Evolutionary conservation across 2,888 invertebrate species (phyloP), one percentile per base, ranked within the genome.

Genomic region (Trileptium ribeirensis): DNA sequence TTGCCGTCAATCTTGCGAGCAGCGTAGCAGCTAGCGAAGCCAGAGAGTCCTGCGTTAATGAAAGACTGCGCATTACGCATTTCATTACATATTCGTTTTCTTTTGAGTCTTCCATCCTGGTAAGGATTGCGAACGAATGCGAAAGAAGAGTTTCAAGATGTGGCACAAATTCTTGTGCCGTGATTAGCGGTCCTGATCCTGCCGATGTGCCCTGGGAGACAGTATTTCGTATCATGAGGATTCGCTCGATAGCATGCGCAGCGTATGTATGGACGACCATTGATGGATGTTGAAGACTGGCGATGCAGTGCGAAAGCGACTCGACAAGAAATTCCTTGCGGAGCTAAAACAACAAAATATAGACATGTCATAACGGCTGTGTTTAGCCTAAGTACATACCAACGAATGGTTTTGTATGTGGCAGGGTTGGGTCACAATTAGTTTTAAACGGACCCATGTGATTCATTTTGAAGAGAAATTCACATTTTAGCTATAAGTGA

Each of bases 51-150:
- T 78, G 79, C 29, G 39, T 24, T 24, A 67, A 15, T 3, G 24
- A 31, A 38, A 88, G 83, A 33, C 83, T 82, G 34, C 88, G 82
- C 83, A 88, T 85, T 39, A 86, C 87, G 92, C 94, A 93, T 91
- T 96, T 97, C 96, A 99, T 99, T 3, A 95, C 92, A 88, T 99
- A 98, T 89, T 98, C 97, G 89, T 98, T 98, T 90, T 98, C 97
- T 40, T 86, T 85, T 84, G 92, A 90, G 3, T 92, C 92, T 33
- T 33, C 37, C 2, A 75, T 19, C n/a, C 37, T 37, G 15, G 31
- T 38, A 80, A 98, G 91, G 31, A 93, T 92, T 0, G 90, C 90
- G 89, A 97, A 95, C 38, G 98, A 91, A 80, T 93, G 93, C 2
- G 91, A 90, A 19, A 98, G 91, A 77, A 97, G 89, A 79, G 92